These are phyloP conservation scores for Macrobrachium rosenbergii DNA, from an alignment of 1,140 invertebrate species.

Conservation along the genomic window DNA sequence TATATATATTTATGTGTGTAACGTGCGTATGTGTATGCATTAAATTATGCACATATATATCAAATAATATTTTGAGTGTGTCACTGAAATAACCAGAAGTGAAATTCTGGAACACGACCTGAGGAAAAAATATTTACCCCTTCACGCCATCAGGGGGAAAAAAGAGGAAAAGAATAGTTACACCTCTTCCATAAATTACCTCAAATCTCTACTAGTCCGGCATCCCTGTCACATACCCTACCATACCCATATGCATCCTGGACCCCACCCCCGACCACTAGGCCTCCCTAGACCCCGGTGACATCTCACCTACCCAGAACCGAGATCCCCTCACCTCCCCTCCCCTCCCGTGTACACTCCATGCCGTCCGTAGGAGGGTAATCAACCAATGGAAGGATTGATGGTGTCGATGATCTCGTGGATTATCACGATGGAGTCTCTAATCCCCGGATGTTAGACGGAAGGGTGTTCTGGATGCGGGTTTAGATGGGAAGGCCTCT, in stretches of 20 bases:
- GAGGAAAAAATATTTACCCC: too few species aligned
- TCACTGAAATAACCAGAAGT: too few species aligned
- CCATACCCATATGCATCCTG: neutral
- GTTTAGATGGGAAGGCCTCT: neutral
- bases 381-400: conserved; percentile 38
- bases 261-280: neutral
- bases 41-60: neutral
- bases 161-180: too few species aligned
- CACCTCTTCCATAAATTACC: neutral
- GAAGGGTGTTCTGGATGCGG: neutral
- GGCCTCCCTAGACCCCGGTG: neutral
- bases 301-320: neutral
- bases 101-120: too few species aligned
- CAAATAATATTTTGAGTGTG: too few species aligned
- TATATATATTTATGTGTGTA: neutral
- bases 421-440: conserved; percentile 22
- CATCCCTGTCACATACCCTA: conserved; percentile 2
- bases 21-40: neutral
- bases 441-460: neutral
- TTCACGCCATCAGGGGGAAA: too few species aligned
- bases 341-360: neutral
- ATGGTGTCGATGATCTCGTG: conserved; percentile 41
- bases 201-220: neutral
- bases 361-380: neutral
- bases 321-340: neutral